Evolutionary conservation across 1,140 invertebrate species (phyloP).

Genomic region (Nasonia vitripennis): DNA sequence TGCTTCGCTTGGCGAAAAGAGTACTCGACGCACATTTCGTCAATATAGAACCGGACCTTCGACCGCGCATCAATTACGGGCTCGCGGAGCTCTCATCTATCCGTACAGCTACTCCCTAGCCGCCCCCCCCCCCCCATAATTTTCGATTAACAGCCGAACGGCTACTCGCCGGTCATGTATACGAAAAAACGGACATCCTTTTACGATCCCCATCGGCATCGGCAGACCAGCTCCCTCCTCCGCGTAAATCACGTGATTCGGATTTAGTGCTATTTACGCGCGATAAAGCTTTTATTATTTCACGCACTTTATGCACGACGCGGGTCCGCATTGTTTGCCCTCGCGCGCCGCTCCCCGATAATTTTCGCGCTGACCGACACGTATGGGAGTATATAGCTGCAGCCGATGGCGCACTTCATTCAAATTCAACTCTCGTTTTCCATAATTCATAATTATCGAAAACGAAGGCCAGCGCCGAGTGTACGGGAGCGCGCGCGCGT

Average conservation of each 20-base stretch:
- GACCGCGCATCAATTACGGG: background rate
- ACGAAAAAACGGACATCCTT: conserved; percentile 1
- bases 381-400: background rate
- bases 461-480: background rate
- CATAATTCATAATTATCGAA: conserved; percentile 35
- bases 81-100: background rate
- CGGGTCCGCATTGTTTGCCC: conserved; percentile 1
- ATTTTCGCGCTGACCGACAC: conserved; percentile 1
- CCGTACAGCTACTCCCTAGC: background rate
- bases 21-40: too few species aligned
- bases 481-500: background rate
- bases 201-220: background rate
- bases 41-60: background rate
- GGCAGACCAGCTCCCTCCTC: background rate
- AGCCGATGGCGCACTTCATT: background rate
- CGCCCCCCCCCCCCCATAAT: background rate
- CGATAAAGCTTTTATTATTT: conserved; percentile 46
- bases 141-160: background rate
- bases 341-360: background rate
- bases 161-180: background rate
- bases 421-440: conserved; percentile 21
- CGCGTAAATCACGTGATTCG: conserved; percentile 33
- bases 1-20: too few species aligned
- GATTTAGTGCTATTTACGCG: conserved; percentile 36
- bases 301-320: background rate